Base-by-base conservation (phyloP, 2,888 invertebrate species). In the Acanthopleura granulata region DNA sequence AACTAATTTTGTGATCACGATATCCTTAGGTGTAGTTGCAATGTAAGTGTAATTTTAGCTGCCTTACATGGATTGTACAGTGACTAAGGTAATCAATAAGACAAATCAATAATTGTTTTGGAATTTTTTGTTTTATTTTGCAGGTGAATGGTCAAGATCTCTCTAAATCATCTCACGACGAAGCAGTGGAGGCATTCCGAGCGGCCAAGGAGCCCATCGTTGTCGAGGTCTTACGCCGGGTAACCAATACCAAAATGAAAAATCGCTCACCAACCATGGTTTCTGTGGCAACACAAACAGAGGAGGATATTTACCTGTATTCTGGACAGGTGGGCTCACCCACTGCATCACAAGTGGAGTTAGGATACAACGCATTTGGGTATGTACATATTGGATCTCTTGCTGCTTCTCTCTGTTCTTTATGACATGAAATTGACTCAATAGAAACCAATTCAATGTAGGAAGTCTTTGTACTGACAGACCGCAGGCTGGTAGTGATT, bases 131-230 rank as follows among this genome's bases (percentile, higher is more conserved):
- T 77, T 69, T 72, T 61, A 70, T 72, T 40, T 82, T 84, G 0
- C 85, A 91, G 91, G 90, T 91, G 77, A 91, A 90, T 85, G 90
- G 90, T 72, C 88, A 88, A 81, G 90, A 91, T 77, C 80, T 90
- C 75, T 88, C 89, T 40, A 86, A 88, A 78, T 85, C 88, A n/a
- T 85, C 86, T 62, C 90, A 90, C 79, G 89, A 90, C 80, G 90
- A 90, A 80, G 89, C 90, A 18, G 89, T 90, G 57, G 88, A 89
- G 77, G 89, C 90, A 29, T 90, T 91, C 84, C 85, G 86, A 62
- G 84, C 87, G 11, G 90, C 91, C 70, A 84, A 87, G 75, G 91
- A 91, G 80, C 90, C 90, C 27, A 90, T 91, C 71, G 86, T 90
- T 70, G 89, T 90, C 15, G 90, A 90, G 81, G 90, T 90, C 16